Evolutionary conservation across 2,113 vertebrate species (phyloP), one percentile per base, ranked within the genome.

Genomic region (Scophthalmus maximus): DNA sequence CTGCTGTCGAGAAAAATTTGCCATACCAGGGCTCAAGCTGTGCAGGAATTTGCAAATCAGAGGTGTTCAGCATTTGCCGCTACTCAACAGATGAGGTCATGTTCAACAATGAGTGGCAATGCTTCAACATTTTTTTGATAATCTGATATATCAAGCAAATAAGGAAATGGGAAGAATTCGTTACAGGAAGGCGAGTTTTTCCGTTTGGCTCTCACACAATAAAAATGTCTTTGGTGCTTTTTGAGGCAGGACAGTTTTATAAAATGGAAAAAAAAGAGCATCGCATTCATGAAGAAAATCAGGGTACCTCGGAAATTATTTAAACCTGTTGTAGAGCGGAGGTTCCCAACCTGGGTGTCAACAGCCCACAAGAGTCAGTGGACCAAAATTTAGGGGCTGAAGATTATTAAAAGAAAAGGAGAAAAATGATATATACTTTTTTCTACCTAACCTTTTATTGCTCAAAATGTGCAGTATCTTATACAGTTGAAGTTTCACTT

Each of bases 1-100:
- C n/a, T 73, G 46, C 42, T 44, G 68, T 62, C 56, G 56, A 65
- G 53, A 53, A 63, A 70, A 63, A 11, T 61, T 38, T 56, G 75
- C n/a, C 65, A 34, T 56, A 20, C 29, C 52, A n/a, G 51, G 74
- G 30, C 59, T 47, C 72, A 64, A 66, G 73, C 73, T 76, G 55
- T 62, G 58, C 51, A 38, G n/a, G 20, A 22, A 49, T 66, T 56
- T 71, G 44, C 66, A 11, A 42, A 18, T 3, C 27, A 32, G 53
- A 73, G 74, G 62, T 62, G 69, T 75, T 71, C 46, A 56, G 36
- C 20, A 34, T 80, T 68, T 27, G 15, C 18, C 65, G 57, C 60
- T 69, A n/a, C 58, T 38, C 14, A 38, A 53, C 50, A 57, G 36
- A 57, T 51, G 69, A 73, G 18, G 59, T 53, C 42, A 49, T 57